Base-by-base conservation (phyloP, 2,888 invertebrate genomes). In the Amphipyra tragopoginis region DNA sequence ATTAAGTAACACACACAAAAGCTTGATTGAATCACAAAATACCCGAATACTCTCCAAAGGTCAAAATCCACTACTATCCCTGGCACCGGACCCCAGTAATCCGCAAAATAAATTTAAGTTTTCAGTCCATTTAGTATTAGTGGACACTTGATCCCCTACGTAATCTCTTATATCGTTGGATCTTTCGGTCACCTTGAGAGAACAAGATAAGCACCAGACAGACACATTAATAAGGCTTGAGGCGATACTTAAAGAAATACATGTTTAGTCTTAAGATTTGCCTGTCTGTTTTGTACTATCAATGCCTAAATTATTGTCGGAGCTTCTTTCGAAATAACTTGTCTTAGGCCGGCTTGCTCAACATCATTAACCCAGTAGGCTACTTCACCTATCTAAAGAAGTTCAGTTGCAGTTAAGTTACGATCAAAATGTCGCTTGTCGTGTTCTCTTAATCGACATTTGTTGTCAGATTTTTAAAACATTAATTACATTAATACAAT, bases 41-140 rank as follows among this genome's bases (percentile, higher is more conserved):
- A 14, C 49, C 40, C 13, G 0, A 44, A 54, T 48, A 44, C 26
- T 33, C 13, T 9, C 9, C n/a, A 13, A 13, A 72, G 67, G 64
- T 63, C 43, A 62, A 54, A 54, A 44, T 52, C 2, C 44, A 48
- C 11, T 44, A 5, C 33, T 10, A 26, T 10, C 15, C 45, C 33
- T n/a, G 29, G 26, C 45, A 49, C 49, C 13, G 44, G 13, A 49
- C 61, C 66, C 42, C 26, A 36, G 34, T 71, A 67, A 72, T 69
- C 67, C 65, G 6, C 51, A 55, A 63, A 67, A 80, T 77, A 76
- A 79, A 72, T 72, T 72, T 49, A 66, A 81, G 66, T 79, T 75
- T 72, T 57, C 69, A 65, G 57, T 58, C 53, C 72, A 68, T 81
- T 78, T 65, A 59, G 54, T 66, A 54, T 75, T 53, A 45, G 38